Evolutionary conservation across 2,888 invertebrate genomes (phyloP), one percentile per base, ranked within the genome.

Genomic region (Anthophora plumipes): DNA sequence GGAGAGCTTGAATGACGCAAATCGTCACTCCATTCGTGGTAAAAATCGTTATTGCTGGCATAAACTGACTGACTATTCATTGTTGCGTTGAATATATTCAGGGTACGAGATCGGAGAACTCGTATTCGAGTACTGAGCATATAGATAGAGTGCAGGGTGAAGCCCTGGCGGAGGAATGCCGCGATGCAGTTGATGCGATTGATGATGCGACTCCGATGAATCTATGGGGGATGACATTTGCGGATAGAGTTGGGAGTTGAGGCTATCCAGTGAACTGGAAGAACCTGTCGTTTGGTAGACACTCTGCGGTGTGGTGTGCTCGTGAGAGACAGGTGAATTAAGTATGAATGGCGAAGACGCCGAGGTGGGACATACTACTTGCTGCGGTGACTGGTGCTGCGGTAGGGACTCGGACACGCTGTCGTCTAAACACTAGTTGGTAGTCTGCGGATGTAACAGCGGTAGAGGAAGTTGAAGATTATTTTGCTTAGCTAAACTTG

Each of bases 401-500:
- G 90, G 90, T 90, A 89, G 89, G 85, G 90, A 86, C 88, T 91
- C 91, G 81, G 90, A 88, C 85, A 88, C 90, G 89, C 87, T 90
- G 89, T 88, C 90, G 86, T 91, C 90, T 89, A 91, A 91, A 91
- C 93, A 93, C 93, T 93, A 93, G 93, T 93, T 93, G 88, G 93
- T 93, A 66, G 92, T 92, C 89, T 93, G 93, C 82, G 93, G 93
- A 87, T 93, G 93, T 64, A 93, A 90, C 90, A 93, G 77, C 77
- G 93, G 93, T 86, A 93, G 89, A 87, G 93, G 93, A 89, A 93
- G 91, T 87, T 93, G 93, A 82, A 93, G 88, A 89, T 91, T 93
- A 86, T 92, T 93, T 86, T 92, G 93, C 87, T 93, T 93, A 76
- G 92, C 91, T 89, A 93, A 88, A 84, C 91, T 93, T 43, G 93